A percentile compares a stretch with the other conserved stretches of the same genome.
These are phyloP conservation scores for Girardia tigrina DNA, from an alignment of 2,888 invertebrate species.

Conservation along the genomic window DNA sequence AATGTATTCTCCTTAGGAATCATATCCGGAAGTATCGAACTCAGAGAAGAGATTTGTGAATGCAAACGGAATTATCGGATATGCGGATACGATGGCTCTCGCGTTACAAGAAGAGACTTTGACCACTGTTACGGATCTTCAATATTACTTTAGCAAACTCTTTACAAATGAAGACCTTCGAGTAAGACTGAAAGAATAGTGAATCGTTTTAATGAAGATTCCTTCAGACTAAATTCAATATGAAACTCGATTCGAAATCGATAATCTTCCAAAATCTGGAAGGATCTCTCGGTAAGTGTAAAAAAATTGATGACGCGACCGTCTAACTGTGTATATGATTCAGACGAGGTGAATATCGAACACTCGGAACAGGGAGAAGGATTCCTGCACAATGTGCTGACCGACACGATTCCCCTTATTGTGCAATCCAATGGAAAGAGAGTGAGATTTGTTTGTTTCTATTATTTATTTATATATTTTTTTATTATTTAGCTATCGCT, in stretches of 20 bases:
- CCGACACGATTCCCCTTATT: neutral
- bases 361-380: neutral
- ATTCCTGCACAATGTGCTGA: neutral
- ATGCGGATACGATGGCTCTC: neutral
- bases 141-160: neutral
- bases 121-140: neutral
- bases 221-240: neutral
- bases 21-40: neutral
- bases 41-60: neutral
- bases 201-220: neutral
- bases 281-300: neutral
- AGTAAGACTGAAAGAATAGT: neutral
- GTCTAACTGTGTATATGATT: neutral
- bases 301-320: neutral
- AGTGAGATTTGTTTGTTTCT: no score
- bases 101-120: neutral
- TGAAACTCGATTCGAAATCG: slow-evolving; percentile 2
- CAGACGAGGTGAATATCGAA: neutral
- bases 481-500: slow-evolving; percentile 50
- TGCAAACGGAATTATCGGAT: neutral
- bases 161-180: neutral
- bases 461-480: no score
- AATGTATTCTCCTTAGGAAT: neutral
- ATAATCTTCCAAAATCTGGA: neutral
- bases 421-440: neutral